Evolutionary conservation across 1,140 invertebrate genomes (phyloP), one percentile per base, ranked within the genome.

Genomic region (Ptiloglossa arizonensis): DNA sequence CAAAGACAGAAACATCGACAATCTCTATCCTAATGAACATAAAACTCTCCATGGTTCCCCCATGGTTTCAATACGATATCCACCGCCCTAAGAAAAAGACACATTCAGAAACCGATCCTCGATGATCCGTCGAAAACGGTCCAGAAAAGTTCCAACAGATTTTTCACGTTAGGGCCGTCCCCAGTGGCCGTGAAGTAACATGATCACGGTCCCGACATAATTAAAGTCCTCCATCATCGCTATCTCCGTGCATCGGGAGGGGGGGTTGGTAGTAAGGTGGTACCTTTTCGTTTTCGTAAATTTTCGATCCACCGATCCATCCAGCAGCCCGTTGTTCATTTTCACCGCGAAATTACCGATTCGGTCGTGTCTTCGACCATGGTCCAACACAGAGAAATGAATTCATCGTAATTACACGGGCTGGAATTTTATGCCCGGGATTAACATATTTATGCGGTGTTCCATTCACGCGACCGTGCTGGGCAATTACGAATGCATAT

Each of bases 161-260:
- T 60, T 41, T 32, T 69, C 44, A 35, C 8, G 66, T 50, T 52
- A 50, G 56, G 22, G n/a, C n/a, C n/a, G n/a, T 54, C 15, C 63
- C 44, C 66, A 46, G 54, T 59, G 70, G 66, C 62, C 72, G 48
- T n/a, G 19, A 32, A 59, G 62, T 60, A 75, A 75, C 29, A 75
- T 27, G 72, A 75, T 75, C 72, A 75, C 72, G 72, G 72, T 75
- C 62, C 8, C 44, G 68, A 70, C 70, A 80, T 83, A 86, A 86
- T 83, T 86, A 75, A 83, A 81, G 82, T 83, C 75, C 66, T 86
- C 84, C 75, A 80, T 83, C 81, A 81, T 48, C 84, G 68, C 60
- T 81, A 81, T 83, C 82, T 72, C 50, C 44, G 15, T 11, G 11
- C 73, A 81, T 81, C 81, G 41, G 66, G 3, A 64, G 71, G 82